Percentiles rank a stretch among this genome's conserved stretches.
These are phyloP conservation scores for Latrodectus geometricus DNA, from an alignment of 1,140 invertebrate genomes.

Conservation along the genomic window DNA sequence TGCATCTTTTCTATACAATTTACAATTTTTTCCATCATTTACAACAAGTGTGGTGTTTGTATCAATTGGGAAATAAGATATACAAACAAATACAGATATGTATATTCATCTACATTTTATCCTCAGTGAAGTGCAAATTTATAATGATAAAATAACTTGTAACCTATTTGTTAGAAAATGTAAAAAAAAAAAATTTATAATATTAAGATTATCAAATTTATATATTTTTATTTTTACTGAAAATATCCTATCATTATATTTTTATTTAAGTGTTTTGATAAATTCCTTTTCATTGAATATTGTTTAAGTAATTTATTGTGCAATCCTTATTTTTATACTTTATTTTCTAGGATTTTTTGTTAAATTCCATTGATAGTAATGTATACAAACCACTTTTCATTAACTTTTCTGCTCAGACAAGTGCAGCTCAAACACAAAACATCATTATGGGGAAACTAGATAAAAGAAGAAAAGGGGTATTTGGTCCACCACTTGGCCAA, in stretches of 20 bases:
- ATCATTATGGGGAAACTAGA: slow-evolving; percentile 96
- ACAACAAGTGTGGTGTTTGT: no score
- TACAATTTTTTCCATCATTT: no score
- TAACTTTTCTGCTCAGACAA: slow-evolving; percentile 94
- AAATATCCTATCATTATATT: neutral
- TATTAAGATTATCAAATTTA: no score
- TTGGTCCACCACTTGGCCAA: slow-evolving; percentile 90
- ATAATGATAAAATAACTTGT: no score
- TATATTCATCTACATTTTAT: no score
- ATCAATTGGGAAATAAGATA: no score
- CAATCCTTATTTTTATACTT: neutral
- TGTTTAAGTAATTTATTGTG: neutral
- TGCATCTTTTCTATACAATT: no score
- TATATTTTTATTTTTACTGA: neutral
- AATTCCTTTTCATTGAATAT: slow-evolving; percentile 16
- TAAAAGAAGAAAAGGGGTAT: slow-evolving; percentile 93
- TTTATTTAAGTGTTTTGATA: neutral
- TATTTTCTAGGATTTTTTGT: slow-evolving; percentile 79
- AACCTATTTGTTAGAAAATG: no score
- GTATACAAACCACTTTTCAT: slow-evolving; percentile 87
- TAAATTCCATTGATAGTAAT: slow-evolving; percentile 84
- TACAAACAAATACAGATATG: no score
- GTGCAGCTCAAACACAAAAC: slow-evolving; percentile 92
- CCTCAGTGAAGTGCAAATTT: no score
- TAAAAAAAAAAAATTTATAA: no score